These are phyloP conservation scores for Melanaphis sacchari DNA, from an alignment of 1,140 invertebrate genomes.

Conservation along the genomic window DNA sequence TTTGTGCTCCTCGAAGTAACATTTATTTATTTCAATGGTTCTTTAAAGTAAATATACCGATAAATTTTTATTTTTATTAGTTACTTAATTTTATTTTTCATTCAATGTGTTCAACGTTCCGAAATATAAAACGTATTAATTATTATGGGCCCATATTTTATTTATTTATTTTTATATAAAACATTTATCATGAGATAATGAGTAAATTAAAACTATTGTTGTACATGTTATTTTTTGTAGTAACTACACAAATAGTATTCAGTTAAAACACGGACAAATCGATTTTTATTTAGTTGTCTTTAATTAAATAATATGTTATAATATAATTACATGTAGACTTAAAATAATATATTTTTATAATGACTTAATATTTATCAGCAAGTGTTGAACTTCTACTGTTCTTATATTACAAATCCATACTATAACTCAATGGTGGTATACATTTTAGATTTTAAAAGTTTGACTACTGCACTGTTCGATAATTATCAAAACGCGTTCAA, in stretches of 20 bases:
- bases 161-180: too few species aligned
- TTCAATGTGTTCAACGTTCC: background rate
- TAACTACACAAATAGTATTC: background rate
- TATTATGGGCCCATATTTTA: too few species aligned
- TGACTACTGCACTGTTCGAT: background rate
- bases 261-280: background rate
- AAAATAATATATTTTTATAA: background rate
- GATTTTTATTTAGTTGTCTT: background rate
- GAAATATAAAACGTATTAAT: background rate
- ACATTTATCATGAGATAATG: background rate
- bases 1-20: background rate
- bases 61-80: background rate
- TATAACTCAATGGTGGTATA: background rate
- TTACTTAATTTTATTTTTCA: background rate
- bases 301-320: background rate
- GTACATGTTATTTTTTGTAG: background rate
- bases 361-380: background rate
- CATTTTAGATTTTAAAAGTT: background rate
- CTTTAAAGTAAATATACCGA: background rate
- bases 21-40: background rate
- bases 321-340: background rate
- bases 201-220: background rate
- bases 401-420: background rate
- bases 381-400: background rate
- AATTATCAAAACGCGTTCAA: background rate